These are phyloP conservation scores for Amblyraja radiata DNA, from an alignment of 2,797 vertebrate genomes.

Conservation along the genomic window DNA sequence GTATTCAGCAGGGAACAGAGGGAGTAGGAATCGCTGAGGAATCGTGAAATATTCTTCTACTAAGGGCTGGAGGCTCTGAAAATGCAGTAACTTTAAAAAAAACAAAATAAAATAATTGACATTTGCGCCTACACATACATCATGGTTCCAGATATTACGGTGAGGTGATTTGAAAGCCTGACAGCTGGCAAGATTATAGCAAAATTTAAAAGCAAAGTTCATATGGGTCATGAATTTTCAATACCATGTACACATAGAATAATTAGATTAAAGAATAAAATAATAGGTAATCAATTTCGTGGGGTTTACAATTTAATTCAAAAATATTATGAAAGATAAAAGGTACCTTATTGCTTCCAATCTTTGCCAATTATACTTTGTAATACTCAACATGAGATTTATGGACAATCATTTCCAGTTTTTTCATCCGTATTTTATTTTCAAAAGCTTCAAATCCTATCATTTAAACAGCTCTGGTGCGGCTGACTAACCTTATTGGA, in stretches of 20 bases:
- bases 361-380: neutral
- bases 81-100: neutral
- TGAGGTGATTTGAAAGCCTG: neutral
- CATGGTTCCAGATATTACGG: neutral
- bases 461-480: neutral
- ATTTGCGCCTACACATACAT: too few relatives aligned
- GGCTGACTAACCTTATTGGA: conserved; percentile 6
- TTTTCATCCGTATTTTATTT: neutral
- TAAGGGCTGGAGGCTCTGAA: conserved; percentile 6
- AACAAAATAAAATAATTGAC: conserved; percentile 7
- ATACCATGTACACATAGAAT: too few relatives aligned
- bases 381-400: neutral
- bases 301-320: neutral
- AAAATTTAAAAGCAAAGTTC: too few relatives aligned
- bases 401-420: neutral
- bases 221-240: too few relatives aligned
- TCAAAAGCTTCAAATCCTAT: neutral
- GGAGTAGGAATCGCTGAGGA: neutral
- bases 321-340: neutral
- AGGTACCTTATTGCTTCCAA: neutral
- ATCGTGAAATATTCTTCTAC: neutral
- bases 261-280: too few relatives aligned
- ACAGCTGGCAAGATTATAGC: too few relatives aligned
- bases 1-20: neutral
- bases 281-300: neutral